Conservation (phyloP, 2,888 invertebrate genomes). For the Heliconius hortense region DNA sequence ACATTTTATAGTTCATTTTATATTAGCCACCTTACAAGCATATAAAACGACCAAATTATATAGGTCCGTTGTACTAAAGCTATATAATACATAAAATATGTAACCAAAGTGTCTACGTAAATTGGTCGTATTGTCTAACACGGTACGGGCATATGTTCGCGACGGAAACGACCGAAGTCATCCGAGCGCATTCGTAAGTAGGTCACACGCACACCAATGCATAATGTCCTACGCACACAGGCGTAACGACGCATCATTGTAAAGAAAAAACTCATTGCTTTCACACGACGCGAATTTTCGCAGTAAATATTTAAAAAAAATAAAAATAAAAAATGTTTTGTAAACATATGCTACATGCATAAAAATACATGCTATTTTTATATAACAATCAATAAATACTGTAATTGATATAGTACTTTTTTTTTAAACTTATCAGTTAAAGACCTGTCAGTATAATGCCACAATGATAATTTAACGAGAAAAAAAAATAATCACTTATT, state of each 20-base stretch:
- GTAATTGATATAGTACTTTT: background rate
- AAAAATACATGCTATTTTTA: background rate
- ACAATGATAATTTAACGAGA: conserved; percentile 32
- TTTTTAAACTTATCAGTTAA: background rate
- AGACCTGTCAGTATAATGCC: background rate
- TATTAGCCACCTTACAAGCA: background rate
- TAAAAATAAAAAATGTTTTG: background rate
- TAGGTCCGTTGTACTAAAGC: conserved; percentile 25
- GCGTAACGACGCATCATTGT: conserved; percentile 57
- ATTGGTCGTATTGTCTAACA: conserved; percentile 57
- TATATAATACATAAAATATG: conserved; percentile 28
- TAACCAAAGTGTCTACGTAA: conserved; percentile 54
- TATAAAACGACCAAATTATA: conserved; percentile 32
- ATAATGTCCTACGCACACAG: conserved; percentile 49
- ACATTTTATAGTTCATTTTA: background rate
- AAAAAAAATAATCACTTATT: conserved; percentile 41
- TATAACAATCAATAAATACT: background rate
- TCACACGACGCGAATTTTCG: conserved; percentile 65
- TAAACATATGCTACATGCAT: background rate
- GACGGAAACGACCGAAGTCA: conserved; percentile 68
- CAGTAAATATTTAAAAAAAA: conserved; percentile 32
- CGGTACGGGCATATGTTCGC: conserved; percentile 70
- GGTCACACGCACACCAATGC: conserved; percentile 75
- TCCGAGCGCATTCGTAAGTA: conserved; percentile 75
- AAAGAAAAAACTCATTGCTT: conserved; percentile 60